phyloP scores from a whole-genome alignment of 2,113 vertebrate genomes.

The Condylura cristata region DNA sequence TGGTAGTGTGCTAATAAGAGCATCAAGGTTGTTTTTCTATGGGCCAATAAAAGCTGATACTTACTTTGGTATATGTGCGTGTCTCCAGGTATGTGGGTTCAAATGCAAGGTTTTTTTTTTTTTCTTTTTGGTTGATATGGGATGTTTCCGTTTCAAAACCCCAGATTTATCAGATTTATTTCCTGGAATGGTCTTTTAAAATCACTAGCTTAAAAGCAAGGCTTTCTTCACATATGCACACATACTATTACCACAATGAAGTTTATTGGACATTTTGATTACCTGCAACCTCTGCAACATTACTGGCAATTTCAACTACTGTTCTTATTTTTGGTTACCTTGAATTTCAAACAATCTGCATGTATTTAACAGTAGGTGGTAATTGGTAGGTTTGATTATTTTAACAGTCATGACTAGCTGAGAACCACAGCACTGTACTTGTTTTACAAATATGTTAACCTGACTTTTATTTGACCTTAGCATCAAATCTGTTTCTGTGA shows the following conservation, averaged over 20 bases:
- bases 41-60: background rate
- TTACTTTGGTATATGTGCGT: background rate
- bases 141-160: constrained; percentile 6
- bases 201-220: background rate
- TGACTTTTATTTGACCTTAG: constrained; percentile 56
- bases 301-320: constrained; percentile 27
- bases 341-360: constrained; percentile 44
- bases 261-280: background rate
- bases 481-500: background rate
- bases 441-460: constrained; percentile 37
- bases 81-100: background rate
- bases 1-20: background rate
- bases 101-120: background rate
- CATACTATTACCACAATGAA: background rate
- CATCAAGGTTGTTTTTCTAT: background rate
- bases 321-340: constrained; percentile 34
- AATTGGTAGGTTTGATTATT: constrained; percentile 59
- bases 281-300: background rate
- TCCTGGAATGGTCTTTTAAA: background rate
- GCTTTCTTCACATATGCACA: background rate
- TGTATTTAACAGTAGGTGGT: constrained; percentile 21
- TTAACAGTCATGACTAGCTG: background rate
- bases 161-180: background rate
- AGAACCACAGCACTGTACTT: constrained; percentile 13
- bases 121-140: background rate